A percentile compares a stretch with the other conserved stretches of the same genome.
phyloP scores from a whole-genome alignment of 2,797 vertebrate genomes.

The Cryptoblepharus egeriae region DNA sequence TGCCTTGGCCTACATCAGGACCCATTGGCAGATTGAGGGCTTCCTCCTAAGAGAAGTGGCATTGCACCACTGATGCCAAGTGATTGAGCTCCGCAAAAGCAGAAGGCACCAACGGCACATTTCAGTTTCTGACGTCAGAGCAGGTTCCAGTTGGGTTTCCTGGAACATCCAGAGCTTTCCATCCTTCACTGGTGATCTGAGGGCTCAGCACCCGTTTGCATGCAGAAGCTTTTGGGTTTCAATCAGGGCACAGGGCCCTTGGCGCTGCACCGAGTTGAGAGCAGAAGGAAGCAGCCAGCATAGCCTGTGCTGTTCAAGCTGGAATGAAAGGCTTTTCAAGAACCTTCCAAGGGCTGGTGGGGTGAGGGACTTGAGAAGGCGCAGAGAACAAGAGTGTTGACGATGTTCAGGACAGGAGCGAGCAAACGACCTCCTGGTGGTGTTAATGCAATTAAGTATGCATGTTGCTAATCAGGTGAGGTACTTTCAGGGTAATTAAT shows the following conservation, averaged over 20 bases:
- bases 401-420: conserved; percentile 30
- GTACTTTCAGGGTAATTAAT: conserved; percentile 62
- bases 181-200: neutral
- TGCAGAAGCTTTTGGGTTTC: too few relatives aligned
- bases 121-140: too few relatives aligned
- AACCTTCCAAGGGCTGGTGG: neutral
- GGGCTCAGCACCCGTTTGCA: too few relatives aligned
- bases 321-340: neutral
- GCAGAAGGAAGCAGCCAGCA: too few relatives aligned
- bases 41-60: neutral
- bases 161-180: too few relatives aligned
- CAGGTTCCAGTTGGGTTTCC: too few relatives aligned
- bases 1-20: too few relatives aligned
- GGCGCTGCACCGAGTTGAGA: too few relatives aligned
- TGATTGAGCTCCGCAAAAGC: too few relatives aligned
- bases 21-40: too few relatives aligned
- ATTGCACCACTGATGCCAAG: neutral
- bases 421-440: neutral
- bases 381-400: rapidly evolving
- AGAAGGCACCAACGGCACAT: neutral
- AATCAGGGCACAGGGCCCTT: too few relatives aligned
- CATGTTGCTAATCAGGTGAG: conserved; percentile 67
- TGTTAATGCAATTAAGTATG: conserved; percentile 58
- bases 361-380: rapidly evolving
- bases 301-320: neutral